phyloP scores from a whole-genome alignment of 2,113 vertebrate species.

The Seriola rivoliana region DNA sequence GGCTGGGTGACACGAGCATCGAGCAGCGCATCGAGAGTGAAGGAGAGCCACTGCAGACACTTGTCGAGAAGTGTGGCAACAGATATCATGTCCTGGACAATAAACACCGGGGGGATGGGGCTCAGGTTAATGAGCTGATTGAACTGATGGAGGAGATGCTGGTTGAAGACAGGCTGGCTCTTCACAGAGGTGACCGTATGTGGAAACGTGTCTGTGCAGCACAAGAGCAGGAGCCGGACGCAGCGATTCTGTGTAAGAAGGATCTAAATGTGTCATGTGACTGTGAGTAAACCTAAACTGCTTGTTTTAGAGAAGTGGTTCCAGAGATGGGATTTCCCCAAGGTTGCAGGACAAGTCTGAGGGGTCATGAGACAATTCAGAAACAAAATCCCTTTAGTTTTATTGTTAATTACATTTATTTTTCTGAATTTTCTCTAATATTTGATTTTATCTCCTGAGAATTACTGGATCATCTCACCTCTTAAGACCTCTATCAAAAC shows the following conservation, averaged over 20 bases:
- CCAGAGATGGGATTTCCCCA: background rate
- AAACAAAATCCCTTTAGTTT: too few species aligned
- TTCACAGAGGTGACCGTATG: constrained; percentile 18
- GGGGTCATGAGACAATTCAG: background rate
- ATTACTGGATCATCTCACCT: background rate
- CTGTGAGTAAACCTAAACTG: constrained; percentile 55
- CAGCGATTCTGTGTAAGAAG: background rate
- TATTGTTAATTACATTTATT: too few species aligned
- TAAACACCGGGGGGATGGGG: constrained; percentile 35
- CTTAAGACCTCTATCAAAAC: background rate
- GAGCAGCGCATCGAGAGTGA: constrained; percentile 80
- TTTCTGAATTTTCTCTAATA: too few species aligned
- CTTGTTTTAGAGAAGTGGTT: background rate
- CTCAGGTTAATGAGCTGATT: constrained; percentile 71
- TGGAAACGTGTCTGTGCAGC: constrained; percentile 10
- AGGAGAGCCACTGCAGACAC: constrained; percentile 67
- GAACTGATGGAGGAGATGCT: constrained; percentile 71
- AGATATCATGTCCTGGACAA: constrained; percentile 80
- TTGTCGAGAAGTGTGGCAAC: constrained; percentile 76
- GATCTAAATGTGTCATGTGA: background rate
- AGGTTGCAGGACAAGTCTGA: background rate
- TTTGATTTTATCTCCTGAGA: too few species aligned
- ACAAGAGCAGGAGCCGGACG: background rate
- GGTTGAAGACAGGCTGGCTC: constrained; percentile 31
- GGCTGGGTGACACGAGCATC: constrained; percentile 71